phyloP scores from a whole-genome alignment of 2,797 vertebrate genomes.

The Lepus townsendii region DNA sequence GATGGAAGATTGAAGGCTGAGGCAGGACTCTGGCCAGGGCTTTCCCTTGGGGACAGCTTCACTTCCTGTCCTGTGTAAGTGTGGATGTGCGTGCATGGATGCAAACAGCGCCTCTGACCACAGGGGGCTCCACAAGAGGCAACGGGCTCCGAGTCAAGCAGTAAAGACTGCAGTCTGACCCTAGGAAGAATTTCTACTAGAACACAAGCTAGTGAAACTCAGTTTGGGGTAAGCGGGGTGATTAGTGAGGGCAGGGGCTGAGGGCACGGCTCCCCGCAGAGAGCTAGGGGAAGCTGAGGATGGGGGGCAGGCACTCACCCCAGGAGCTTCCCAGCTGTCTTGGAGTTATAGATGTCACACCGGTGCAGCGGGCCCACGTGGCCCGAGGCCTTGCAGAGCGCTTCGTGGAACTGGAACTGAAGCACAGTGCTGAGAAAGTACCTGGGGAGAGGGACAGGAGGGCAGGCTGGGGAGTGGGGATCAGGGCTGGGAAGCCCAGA shows the following conservation, averaged over 20 bases:
- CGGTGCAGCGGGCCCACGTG: constrained; percentile 92
- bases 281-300: not conserved
- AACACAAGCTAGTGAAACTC: not conserved
- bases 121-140: not conserved
- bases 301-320: constrained; percentile 89
- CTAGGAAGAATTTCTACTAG: not conserved
- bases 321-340: constrained; percentile 92
- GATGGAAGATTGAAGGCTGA: not conserved
- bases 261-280: not conserved
- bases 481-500: not conserved
- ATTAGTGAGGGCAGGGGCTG: not conserved
- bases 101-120: not conserved
- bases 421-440: constrained; percentile 97
- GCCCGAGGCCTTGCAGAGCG: constrained; percentile 90
- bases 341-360: constrained; percentile 95
- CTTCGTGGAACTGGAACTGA: constrained; percentile 97
- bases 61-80: not conserved
- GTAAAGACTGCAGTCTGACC: not conserved
- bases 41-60: not conserved
- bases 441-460: constrained; percentile 85
- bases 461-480: not conserved
- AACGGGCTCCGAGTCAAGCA: not conserved
- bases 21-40: not conserved
- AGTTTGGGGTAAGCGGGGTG: not conserved
- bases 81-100: too few species aligned